Conservation (phyloP, 2,113 vertebrate genomes). For the Actenoides hombroni region DNA sequence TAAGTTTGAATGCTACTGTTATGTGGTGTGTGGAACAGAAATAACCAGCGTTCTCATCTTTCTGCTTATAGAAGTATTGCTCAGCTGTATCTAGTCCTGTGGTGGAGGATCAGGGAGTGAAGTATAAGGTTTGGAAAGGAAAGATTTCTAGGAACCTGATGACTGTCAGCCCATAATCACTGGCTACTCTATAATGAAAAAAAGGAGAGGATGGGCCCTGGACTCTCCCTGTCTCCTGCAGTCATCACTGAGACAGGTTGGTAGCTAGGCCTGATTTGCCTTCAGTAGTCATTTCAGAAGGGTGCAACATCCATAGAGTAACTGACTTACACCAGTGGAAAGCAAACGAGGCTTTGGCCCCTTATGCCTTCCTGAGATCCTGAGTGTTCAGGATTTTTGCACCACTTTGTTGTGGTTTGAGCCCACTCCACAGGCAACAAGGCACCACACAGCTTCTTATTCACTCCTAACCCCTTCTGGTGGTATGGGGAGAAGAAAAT, state of each 20-base stretch:
- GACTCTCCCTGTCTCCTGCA: not conserved
- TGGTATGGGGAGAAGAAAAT: not conserved
- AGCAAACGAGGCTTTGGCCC: not conserved
- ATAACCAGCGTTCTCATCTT: not conserved
- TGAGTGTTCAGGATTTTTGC: not conserved
- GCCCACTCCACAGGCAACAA: not conserved
- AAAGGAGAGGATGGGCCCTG: not conserved
- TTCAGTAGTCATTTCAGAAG: not conserved
- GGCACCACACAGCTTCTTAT: not conserved
- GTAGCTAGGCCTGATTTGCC: not conserved
- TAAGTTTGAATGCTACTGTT: not conserved
- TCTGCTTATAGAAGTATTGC: not conserved
- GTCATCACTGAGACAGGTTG: not conserved
- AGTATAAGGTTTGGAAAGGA: not conserved
- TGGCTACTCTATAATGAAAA: not conserved
- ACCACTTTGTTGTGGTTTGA: not conserved
- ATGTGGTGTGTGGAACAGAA: not conserved
- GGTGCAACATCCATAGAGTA: not conserved
- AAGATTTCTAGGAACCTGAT: not conserved
- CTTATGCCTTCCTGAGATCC: not conserved
- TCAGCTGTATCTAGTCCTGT: not conserved
- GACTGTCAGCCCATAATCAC: rapidly evolving
- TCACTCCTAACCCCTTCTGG: not conserved
- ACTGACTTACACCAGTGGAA: not conserved
- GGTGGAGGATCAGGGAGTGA: not conserved